Conservation (phyloP, 2,113 vertebrate species). For the Apeltes quadracus region DNA sequence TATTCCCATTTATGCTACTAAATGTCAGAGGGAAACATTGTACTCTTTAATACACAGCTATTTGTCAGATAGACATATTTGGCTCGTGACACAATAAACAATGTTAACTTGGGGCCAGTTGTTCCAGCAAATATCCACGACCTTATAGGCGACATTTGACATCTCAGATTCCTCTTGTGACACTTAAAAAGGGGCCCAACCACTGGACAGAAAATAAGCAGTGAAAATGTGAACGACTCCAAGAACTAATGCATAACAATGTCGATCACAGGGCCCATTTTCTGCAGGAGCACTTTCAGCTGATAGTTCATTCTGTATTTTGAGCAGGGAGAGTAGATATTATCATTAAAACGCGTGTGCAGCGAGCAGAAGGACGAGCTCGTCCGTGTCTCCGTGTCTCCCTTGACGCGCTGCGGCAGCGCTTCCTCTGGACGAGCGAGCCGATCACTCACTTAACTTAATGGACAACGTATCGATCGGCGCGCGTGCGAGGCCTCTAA, state of each 20-base stretch:
- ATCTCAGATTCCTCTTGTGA: neutral
- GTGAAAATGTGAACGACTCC: neutral
- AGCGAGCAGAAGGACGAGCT: no score
- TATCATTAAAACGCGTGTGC: no score
- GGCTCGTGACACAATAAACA: neutral
- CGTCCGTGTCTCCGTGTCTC: neutral
- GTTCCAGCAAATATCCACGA: neutral
- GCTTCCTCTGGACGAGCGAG: neutral
- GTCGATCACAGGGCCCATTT: neutral
- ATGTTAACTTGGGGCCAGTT: no score
- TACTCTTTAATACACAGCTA: neutral
- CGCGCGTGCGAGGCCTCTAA: conserved; percentile 41
- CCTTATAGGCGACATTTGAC: neutral
- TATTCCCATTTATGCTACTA: neutral
- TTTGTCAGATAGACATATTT: neutral
- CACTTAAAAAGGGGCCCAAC: neutral
- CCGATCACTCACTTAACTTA: conserved; percentile 57
- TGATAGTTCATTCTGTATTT: neutral
- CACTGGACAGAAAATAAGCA: neutral
- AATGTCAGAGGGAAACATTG: neutral
- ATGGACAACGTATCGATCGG: conserved; percentile 68
- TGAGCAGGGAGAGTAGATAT: neutral
- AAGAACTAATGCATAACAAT: neutral
- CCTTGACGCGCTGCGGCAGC: neutral
- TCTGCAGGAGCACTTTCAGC: neutral